Base-by-base conservation (phyloP, 2,888 invertebrate genomes). In the Drosophila stalkeri region DNA sequence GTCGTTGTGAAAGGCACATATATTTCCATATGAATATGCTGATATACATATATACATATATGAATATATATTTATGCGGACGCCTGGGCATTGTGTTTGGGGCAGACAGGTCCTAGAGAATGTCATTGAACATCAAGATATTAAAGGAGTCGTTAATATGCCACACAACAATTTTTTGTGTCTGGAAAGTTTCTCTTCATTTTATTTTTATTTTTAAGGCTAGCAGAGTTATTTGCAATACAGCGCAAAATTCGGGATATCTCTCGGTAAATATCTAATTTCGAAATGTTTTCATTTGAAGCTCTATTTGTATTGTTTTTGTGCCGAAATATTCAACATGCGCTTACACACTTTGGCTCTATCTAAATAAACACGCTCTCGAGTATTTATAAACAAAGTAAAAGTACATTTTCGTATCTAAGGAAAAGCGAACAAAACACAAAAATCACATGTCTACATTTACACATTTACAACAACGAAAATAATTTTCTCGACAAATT, bases 61-160 rank as follows among this genome's bases (percentile, higher is more conserved):
- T 41, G 16, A 33, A 23, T 44, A 39, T 69, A 62, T 35, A 55
- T 37, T 51, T 44, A 27, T 66, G 60, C 69, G 69, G 47, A 52
- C 70, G 75, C 43, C 52, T 39, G 64, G 59, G 60, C 73, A 73
- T 79, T 84, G 82, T 84, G 52, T 65, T 66, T 66, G 52, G 62
- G 57, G 60, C 75, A 67, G 67, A 57, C 86, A 60, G 54, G 49
- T 64, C 66, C 67, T 72, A 74, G 72, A 76, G 64, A 75, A 87
- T 86, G 81, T 78, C 89, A 82, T 85, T 87, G 88, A 85, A 87
- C 88, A 90, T 86, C 76, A 80, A 83, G 80, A 85, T 82, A 88
- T 75, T 71, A 68, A 81, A 73, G 63, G 51, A 67, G 54, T 65
- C 66, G 73, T 80, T 78, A 80, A 72, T 86, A 72, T 80, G 69